These are phyloP conservation scores for Tineola bisselliella DNA, from an alignment of 2,888 invertebrate genomes.

Conservation along the genomic window DNA sequence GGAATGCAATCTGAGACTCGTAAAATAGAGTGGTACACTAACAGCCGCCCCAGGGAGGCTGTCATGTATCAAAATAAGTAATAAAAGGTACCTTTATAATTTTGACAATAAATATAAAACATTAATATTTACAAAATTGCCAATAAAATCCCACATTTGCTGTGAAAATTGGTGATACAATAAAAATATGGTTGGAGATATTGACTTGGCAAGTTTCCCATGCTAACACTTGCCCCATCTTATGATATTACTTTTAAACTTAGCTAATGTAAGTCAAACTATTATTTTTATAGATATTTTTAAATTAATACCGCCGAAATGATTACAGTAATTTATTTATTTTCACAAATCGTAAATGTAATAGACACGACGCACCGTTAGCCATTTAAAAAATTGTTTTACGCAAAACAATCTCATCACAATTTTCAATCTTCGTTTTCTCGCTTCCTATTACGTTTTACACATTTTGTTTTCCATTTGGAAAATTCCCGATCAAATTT, in stretches of 20 bases:
- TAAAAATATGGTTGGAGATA: neutral
- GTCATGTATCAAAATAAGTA: too few relatives aligned
- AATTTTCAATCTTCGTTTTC: slow-evolving; percentile 11
- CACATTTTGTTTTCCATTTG: slow-evolving; percentile 16
- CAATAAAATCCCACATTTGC: neutral
- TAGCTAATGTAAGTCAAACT: neutral
- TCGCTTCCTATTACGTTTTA: slow-evolving; percentile 15
- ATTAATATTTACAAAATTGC: too few relatives aligned
- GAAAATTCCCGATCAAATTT: slow-evolving; percentile 15
- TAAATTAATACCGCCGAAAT: too few relatives aligned
- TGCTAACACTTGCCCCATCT: neutral
- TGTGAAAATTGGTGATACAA: neutral
- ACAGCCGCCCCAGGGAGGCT: too few relatives aligned
- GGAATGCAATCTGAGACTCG: too few relatives aligned
- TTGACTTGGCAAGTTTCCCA: neutral
- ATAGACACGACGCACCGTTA: neutral
- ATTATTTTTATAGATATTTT: too few relatives aligned
- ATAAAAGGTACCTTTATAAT: too few relatives aligned
- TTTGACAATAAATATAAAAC: too few relatives aligned
- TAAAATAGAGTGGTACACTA: too few relatives aligned
- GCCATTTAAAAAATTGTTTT: neutral
- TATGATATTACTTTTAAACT: neutral
- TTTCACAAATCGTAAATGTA: too few relatives aligned
- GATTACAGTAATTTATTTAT: too few relatives aligned
- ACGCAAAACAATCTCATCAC: slow-evolving; percentile 10